Evolutionary conservation across 2,797 vertebrate genomes (phyloP), one percentile per base, ranked within the genome.

Genomic region (Sebastes cheni): DNA sequence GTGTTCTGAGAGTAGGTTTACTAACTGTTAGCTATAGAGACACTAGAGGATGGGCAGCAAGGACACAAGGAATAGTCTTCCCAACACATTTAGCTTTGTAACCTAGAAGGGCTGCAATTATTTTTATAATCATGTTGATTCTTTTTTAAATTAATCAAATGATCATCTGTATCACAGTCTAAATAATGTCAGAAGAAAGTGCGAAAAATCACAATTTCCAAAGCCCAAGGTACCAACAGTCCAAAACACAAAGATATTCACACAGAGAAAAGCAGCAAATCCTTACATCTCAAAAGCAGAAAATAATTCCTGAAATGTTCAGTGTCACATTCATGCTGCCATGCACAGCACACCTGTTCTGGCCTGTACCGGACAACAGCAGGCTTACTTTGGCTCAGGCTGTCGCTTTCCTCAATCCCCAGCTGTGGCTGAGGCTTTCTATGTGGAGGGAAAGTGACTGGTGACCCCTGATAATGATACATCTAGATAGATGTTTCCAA

Each of bases 401-500:
- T 80, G 65, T 50, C 52, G 61, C 74, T 79, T 80, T 62, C 68
- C 72, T 61, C 30, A 67, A 84, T 76, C 76, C 77, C 72, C 34
- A 46, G 83, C 77, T 86, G 75, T 82, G 79, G 34, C 52, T 8
- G 25, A 56, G 61, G 27, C 30, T 76, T 72, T 58, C 55, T 58
- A 11, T 46, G 66, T 54, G 74, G 77, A 68, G 29, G 72, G 39
- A 50, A 80, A 64, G 50, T 30, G 64, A 52, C 71, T 79, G 79
- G 71, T 22, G 64, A 84, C 66, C 61, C 60, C 59, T 79, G 73
- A 87, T 83, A 83, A 91, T 85, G 80, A 83, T 76, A 77, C 60
- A 36, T 72, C 23, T 67, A 85, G 81, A 86, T 59, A 74, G 83
- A 90, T 86, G 2, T 89, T 72, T 74, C 29, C 73, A 88, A 30